Evolutionary conservation across 2,888 invertebrate species (phyloP), one percentile per base, ranked within the genome.

Genomic region (Diaphora mendica): DNA sequence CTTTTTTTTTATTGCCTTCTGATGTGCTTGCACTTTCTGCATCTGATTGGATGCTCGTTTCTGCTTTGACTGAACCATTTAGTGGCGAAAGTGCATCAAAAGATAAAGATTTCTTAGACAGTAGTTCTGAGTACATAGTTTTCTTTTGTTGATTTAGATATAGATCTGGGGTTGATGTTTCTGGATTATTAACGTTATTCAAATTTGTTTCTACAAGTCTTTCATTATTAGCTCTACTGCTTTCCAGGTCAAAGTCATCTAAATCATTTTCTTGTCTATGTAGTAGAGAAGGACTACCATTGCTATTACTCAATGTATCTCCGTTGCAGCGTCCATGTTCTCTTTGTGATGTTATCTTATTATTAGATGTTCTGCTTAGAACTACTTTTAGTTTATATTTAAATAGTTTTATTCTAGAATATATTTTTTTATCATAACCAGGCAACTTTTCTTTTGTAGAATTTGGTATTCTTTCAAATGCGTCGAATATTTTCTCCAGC

Each of bases 381-480:
- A 88, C 87, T 71, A 82, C 83, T 89, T 96, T 97, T 8, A 97
- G 91, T 86, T 97, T 97, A 80, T 96, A 95, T 75, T 96, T 95
- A 66, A 97, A 88, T 59, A 93, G 91, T 91, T 96, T 97, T 13
- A 97, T 90, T 87, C 96, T 96, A 1, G 94, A 90, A 85, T 96
- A 97, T 13, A 95, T 94, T 64, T 91, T 93, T 33, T 90, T 89
- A 81, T 97, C 96, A 86, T 97, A 97, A 0, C 97, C 96, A 3
- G 96, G 96, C 71, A 97, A 96, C 78, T 96, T 95, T 81, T 96
- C 94, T 79, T 97, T 96, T 64, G 97, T 95, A 78, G 96, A 93
- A 23, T 96, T 91, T 2, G 97, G 97, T 82, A 97, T 96, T 91
- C 96, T 96, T 81, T 97, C 96, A 79, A 97, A 96, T 0, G 97